Conservation (phyloP, 2,888 invertebrate species). For the Pristionchus entomophagus region DNA sequence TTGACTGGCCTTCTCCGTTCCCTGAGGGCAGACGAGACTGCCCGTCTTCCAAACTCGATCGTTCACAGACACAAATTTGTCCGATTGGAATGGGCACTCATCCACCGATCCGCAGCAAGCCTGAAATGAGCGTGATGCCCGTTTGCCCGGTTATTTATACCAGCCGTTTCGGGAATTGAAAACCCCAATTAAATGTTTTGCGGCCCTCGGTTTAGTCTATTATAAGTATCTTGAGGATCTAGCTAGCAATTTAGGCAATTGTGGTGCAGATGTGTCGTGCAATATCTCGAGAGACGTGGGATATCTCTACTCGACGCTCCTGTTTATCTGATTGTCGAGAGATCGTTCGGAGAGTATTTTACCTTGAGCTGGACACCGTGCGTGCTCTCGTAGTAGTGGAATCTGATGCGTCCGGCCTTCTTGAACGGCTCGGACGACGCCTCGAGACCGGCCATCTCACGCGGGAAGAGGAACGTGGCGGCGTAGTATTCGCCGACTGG, state of each 20-base stretch:
- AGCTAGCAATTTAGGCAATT: too few relatives aligned
- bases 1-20: slow-evolving; percentile 70
- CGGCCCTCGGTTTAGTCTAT: too few relatives aligned
- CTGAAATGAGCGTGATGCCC: neutral
- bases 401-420: slow-evolving; percentile 68
- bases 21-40: slow-evolving; percentile 71
- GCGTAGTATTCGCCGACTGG: slow-evolving; percentile 74
- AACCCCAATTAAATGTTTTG: too few relatives aligned
- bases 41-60: slow-evolving; percentile 74
- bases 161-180: too few relatives aligned
- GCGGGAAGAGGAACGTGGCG: slow-evolving; percentile 74
- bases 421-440: slow-evolving; percentile 64
- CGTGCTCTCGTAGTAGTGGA: slow-evolving; percentile 75
- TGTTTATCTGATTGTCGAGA: too few relatives aligned
- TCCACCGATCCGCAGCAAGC: slow-evolving; percentile 66
- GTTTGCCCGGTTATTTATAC: too few relatives aligned
- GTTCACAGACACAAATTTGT: slow-evolving; percentile 73
- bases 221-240: too few relatives aligned
- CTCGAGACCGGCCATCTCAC: slow-evolving; percentile 73
- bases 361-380: slow-evolving; percentile 75
- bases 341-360: too few relatives aligned
- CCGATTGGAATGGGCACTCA: slow-evolving; percentile 70
- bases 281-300: too few relatives aligned
- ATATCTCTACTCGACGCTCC: too few relatives aligned
- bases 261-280: too few relatives aligned